Evolutionary conservation across 1,140 invertebrate genomes (phyloP).

Genomic region (Aphis gossypii): DNA sequence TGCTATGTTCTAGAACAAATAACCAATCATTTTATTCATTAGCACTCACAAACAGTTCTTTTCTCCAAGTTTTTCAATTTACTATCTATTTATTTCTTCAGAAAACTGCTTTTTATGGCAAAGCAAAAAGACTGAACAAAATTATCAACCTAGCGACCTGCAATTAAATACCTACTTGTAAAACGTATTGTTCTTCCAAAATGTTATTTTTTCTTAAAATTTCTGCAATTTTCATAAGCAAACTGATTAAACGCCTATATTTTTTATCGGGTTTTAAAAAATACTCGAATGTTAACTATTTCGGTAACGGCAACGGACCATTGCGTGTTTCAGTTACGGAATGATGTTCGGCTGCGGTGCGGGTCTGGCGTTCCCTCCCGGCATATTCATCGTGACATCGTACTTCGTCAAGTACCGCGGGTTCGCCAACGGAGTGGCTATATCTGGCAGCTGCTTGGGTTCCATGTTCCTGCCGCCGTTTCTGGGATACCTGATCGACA

Average conservation of each 20-base stretch:
- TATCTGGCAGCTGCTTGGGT: conserved; percentile 86
- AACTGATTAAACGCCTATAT: background rate
- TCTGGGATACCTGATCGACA: conserved; percentile 73
- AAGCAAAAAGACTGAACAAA: background rate
- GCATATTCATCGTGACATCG: conserved; percentile 88
- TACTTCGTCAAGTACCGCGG: conserved; percentile 84
- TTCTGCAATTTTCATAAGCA: background rate
- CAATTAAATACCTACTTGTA: background rate
- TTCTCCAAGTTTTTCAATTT: background rate
- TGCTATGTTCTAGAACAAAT: too few species aligned
- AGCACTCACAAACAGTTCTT: background rate
- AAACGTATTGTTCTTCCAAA: background rate
- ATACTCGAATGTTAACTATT: background rate
- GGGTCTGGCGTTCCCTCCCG: conserved; percentile 82
- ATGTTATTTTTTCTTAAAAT: background rate
- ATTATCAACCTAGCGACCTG: background rate
- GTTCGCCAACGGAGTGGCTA: conserved; percentile 86
- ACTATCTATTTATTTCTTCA: background rate
- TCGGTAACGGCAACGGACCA: background rate
- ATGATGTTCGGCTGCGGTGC: conserved; percentile 81
- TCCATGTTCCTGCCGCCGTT: conserved; percentile 80
- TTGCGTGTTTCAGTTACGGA: conserved; percentile 73
- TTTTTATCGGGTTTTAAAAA: background rate
- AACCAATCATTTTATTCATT: too few species aligned
- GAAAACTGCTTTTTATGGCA: background rate